Evolutionary conservation across 2,113 vertebrate species (phyloP), one percentile per base, ranked within the genome.

Genomic region (Pholis gunnellus): DNA sequence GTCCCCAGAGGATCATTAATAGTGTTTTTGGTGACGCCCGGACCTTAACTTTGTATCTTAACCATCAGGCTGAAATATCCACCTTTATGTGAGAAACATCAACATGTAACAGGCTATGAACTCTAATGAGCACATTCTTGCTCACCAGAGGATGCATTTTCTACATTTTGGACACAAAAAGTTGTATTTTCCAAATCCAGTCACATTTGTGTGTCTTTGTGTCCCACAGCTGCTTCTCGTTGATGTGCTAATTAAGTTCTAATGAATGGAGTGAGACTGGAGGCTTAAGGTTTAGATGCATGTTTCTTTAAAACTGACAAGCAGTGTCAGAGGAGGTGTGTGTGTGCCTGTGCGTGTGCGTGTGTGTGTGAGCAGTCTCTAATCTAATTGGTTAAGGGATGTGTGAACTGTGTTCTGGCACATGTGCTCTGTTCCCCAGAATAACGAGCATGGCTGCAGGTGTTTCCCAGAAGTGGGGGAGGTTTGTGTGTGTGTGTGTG

Each of bases 391-490:
- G 68, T 73, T 80, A 67, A 56, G 38, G 75, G 79, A 78, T 56
- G 65, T 87, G 70, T 81, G 65, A 85, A 83, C 29, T 65, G 36
- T 79, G 61, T 73, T 50, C 76, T 76, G 66, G 80, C 77, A 84
- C 81, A 76, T 75, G 77, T 81, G 79, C 61, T 84, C 77, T 79
- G 13, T 81, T 78, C 40, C 44, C 15, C 65, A 67, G 71, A 87
- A 85, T 85, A 84, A 87, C 81, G 79, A 82, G 75, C 79, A 71
- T 75, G 57, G 68, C 89, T 85, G 67, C 81, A 89, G 85, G 85
- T 89, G 82, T 89, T 84, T 82, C 50, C 67, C 40, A 56, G 78
- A 84, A 79, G 71, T 42, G 85, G 80, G 81, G 78, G 78, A 59
- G 29, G 36, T 69, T 50, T 75, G 25, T 78, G 40, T 67, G 46